Evolutionary conservation across 2,113 vertebrate species (phyloP).

Genomic region (Hippolais icterina): DNA sequence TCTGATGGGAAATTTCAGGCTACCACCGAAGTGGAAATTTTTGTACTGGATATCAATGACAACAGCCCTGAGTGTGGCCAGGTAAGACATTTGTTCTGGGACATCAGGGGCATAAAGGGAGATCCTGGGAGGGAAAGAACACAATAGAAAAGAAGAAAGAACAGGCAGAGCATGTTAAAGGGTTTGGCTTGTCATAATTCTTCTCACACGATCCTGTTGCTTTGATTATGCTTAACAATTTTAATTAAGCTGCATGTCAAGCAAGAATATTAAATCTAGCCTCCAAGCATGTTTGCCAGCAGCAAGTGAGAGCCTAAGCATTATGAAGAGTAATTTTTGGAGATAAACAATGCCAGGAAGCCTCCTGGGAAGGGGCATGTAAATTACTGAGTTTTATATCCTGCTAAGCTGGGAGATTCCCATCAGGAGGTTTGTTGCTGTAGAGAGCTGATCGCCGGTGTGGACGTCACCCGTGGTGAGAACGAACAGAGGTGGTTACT

Average conservation of each 20-base stretch:
- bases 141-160: not conserved
- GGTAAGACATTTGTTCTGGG: conserved; percentile 66
- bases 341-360: conserved; percentile 57
- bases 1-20: conserved; percentile 93
- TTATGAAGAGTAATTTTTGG: conserved; percentile 44
- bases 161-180: not conserved
- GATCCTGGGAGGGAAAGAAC: not conserved
- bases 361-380: conserved; percentile 51
- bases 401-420: conserved; percentile 40
- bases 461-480: conserved; percentile 36
- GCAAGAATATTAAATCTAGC: conserved; percentile 58
- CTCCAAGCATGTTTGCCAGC: conserved; percentile 38
- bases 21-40: conserved; percentile 82
- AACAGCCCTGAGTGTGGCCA: conserved; percentile 92
- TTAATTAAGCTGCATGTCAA: conserved; percentile 58
- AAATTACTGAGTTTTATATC: conserved; percentile 36
- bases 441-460: not conserved
- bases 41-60: conserved; percentile 93
- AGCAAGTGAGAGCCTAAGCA: conserved; percentile 1
- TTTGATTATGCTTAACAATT: conserved; percentile 43
- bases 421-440: conserved; percentile 27
- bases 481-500: conserved; percentile 39
- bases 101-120: not conserved
- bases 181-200: conserved; percentile 26
- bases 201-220: conserved; percentile 31